Conservation (phyloP, 2,797 vertebrate species). For the Lutjanus campechanus region DNA sequence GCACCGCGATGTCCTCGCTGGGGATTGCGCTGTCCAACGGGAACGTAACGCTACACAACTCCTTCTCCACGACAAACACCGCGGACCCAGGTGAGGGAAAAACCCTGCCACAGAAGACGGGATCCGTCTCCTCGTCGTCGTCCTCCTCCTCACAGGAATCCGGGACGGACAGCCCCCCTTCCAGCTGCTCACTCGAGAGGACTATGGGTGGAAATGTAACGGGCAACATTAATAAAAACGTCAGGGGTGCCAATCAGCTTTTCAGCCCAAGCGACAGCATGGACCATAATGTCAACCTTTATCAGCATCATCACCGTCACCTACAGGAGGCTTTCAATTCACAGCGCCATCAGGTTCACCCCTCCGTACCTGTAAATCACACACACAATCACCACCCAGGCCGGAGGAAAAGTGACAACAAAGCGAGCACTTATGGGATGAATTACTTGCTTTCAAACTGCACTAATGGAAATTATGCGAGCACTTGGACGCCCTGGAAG, state of each 20-base stretch:
- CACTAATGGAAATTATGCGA: constrained; percentile 85
- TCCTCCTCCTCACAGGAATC: constrained; percentile 87
- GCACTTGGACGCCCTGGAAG: constrained; percentile 96
- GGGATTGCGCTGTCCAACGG: constrained; percentile 72
- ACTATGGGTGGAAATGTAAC: constrained; percentile 78
- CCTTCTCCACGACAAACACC: constrained; percentile 68
- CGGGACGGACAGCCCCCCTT: constrained; percentile 88
- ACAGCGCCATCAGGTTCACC: constrained; percentile 80
- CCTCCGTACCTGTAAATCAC: constrained; percentile 76
- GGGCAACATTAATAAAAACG: constrained; percentile 82
- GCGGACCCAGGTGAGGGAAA: constrained; percentile 79
- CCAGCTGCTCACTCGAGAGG: constrained; percentile 84
- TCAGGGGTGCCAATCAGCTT: constrained; percentile 81
- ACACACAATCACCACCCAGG: constrained; percentile 89
- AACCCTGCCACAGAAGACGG: constrained; percentile 85
- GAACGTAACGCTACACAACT: constrained; percentile 47
- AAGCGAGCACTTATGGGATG: constrained; percentile 97
- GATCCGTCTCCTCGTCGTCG: constrained; percentile 87
- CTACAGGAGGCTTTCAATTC: constrained; percentile 78
- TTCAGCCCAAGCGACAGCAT: constrained; percentile 85
- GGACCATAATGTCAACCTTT: constrained; percentile 83
- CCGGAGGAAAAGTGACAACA: constrained; percentile 97
- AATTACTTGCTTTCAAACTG: constrained; percentile 94
- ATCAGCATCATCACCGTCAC: constrained; percentile 72
- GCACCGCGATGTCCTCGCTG: constrained; percentile 65